Base-by-base conservation (phyloP, 1,140 invertebrate species). In the Lordiphosa collinella region DNA sequence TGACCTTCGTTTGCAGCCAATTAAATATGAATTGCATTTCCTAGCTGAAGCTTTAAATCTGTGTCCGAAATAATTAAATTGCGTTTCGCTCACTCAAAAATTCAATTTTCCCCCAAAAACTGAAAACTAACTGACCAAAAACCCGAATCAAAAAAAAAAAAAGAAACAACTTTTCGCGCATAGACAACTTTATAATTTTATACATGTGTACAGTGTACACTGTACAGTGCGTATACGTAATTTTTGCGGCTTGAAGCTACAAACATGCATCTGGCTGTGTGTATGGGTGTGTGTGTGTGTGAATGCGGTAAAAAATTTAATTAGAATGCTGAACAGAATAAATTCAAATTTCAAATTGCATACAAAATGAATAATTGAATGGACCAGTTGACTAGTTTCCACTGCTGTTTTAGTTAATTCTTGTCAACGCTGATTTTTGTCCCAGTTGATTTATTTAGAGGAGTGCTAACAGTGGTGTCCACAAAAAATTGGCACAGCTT, bases 341-440 rank as follows among this genome's bases (percentile, higher is more conserved):
- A 44, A 44, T 44, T 44, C 41, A 44, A 44, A 78, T 67, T 37
- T 66, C 66, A 67, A 80, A 80, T 80, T 82, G 76, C 71, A 68
- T 84, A 76, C 75, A 63, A 76, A 75, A 82, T 80, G 71, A 63
- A 82, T 80, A 80, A 80, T 80, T 80, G 78, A 80, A 76, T 76
- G 55, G 37, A 64, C 53, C 50, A 50, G 47, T 54, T 59, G 58
- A 65, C 60, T 48, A 54, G 54, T 75, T 66, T 48, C 3, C 4
- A 56, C 18, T 62, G 43, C 31, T 58, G 25, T 64, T 59, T 32
- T 50, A 31, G 18, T 40, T 64, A 16, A 59, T 51, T 51, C 64
- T 51, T 11, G 38, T 50, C 46, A 50, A 18, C 41, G 43, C 22
- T 48, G 29, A 35, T 36, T 48, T 48, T 60, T 25, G 22, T 25